Conservation (phyloP, 2,113 vertebrate species). For the Neofelis nebulosa region DNA sequence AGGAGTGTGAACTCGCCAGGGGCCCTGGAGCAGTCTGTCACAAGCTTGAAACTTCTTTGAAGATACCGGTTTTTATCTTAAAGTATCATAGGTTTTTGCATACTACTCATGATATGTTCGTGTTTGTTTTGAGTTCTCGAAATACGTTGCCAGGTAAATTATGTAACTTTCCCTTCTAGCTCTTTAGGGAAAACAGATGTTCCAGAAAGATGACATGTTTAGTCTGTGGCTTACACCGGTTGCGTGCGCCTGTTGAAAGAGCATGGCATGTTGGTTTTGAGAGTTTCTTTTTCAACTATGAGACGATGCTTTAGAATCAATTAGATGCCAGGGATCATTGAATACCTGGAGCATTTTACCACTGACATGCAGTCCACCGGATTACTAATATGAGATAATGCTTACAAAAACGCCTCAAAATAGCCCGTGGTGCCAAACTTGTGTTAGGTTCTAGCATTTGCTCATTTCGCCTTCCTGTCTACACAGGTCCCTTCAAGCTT, state of each 20-base stretch:
- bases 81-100: slow-evolving; percentile 27
- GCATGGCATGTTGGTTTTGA: neutral
- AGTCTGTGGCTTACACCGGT: neutral
- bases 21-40: neutral
- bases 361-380: neutral
- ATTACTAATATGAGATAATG: neutral
- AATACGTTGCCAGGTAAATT: slow-evolving; percentile 15
- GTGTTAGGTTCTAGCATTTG: neutral
- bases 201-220: slow-evolving; percentile 10
- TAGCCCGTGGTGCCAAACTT: neutral
- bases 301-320: slow-evolving; percentile 25
- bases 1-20: neutral
- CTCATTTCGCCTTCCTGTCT: neutral
- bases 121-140: slow-evolving; percentile 47
- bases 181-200: slow-evolving; percentile 32
- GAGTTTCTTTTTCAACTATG: neutral
- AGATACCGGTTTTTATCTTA: slow-evolving; percentile 28
- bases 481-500: neutral
- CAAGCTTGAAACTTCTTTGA: slow-evolving; percentile 47
- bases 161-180: slow-evolving; percentile 1
- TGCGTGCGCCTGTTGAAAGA: neutral
- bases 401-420: slow-evolving; percentile 22
- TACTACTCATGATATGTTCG: neutral
- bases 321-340: neutral
- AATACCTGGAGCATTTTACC: slow-evolving; percentile 2